Base-by-base conservation (phyloP, 2,888 invertebrate genomes). In the Dinocampus coccinellae region DNA sequence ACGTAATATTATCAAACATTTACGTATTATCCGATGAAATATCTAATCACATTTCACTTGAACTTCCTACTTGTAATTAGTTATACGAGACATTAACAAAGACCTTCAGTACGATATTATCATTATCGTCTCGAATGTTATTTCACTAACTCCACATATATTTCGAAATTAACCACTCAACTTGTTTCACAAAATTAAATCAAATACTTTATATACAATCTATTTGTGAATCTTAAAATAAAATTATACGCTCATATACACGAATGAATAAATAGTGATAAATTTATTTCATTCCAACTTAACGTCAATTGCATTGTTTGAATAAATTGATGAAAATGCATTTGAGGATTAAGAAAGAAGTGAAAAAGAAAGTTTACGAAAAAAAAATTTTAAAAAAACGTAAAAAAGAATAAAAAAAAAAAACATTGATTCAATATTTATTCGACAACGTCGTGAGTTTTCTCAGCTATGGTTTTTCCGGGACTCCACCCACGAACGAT, bases 61-160 rank as follows among this genome's bases (percentile, higher is more conserved):
- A 34, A 75, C 75, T 78, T 77, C 78, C 78, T 75, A 75, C 76
- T 77, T 75, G 80, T 79, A 80, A 81, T 81, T 81, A 81, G 78
- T 75, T 78, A 72, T 26, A 26, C 60, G 73, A 74, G 75, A 72
- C 75, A 76, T 72, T 71, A 69, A 70, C 72, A 72, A 73, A 42
- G 70, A 65, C 67, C 53, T 57, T 70, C 62, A 64, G 63, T 16
- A n/a, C 6, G 47, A 20, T 20, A 62, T 72, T 68, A 65, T 60
- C 65, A 69, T 62, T 61, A 53, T 69, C 71, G 39, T 61, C 24
- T 61, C 13, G 34, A 2, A 20, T 58, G 7, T 57, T 24, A 53
- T 53, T 53, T 1, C 39, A 3, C n/a, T n/a, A 39, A n/a, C 3
- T 3, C 7, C 29, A 39, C 2, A 39, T n/a, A 39, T n/a, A 39